Percentiles rank a stretch among this genome's conserved stretches.
phyloP scores from a whole-genome alignment of 2,797 vertebrate species.

The Neosilurus mollespiculum region DNA sequence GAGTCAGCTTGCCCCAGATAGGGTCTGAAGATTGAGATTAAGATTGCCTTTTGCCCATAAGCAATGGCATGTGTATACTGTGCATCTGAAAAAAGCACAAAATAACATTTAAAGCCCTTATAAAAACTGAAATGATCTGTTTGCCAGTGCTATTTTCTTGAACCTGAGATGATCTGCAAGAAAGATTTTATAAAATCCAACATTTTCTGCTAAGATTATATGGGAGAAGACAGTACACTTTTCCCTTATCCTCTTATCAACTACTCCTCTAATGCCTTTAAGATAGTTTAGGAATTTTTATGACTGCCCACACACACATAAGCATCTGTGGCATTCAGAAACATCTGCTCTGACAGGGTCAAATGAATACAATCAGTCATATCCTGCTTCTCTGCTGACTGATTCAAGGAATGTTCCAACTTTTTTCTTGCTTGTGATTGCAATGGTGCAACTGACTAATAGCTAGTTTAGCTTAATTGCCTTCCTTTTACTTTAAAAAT shows the following conservation, averaged over 20 bases:
- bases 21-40: neutral
- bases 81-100: neutral
- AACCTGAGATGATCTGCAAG: neutral
- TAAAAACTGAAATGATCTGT: neutral
- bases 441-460: conserved; percentile 10
- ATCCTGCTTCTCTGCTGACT: neutral
- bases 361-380: neutral
- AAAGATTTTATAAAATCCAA: neutral
- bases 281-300: conserved; percentile 4
- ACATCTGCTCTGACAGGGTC: neutral
- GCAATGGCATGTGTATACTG: neutral
- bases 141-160: neutral
- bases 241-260: conserved; percentile 15
- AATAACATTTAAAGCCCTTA: neutral
- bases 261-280: conserved; percentile 26
- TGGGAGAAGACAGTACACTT: neutral
- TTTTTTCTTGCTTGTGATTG: conserved; percentile 17
- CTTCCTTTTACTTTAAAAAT: conserved; percentile 12
- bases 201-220: conserved; percentile 2
- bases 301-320: neutral
- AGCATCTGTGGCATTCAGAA: neutral
- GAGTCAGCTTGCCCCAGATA: conserved; percentile 11
- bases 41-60: neutral
- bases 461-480: conserved; percentile 12
- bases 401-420: conserved; percentile 25